Evolutionary conservation across 2,888 invertebrate species (phyloP), one percentile per base, ranked within the genome.

Genomic region (Hydrotaea diabolus): DNA sequence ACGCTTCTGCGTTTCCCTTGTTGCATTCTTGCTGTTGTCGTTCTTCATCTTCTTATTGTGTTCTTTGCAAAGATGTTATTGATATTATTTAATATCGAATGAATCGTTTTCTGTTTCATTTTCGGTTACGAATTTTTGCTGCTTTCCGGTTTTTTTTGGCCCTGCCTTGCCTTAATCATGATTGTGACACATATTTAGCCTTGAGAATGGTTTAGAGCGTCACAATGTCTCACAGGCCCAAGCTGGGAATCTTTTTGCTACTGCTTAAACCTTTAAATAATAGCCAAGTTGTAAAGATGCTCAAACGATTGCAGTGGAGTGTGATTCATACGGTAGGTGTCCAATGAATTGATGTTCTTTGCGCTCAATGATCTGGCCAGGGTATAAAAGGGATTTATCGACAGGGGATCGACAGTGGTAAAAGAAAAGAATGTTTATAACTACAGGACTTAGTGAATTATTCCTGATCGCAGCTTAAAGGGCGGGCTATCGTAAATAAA

Each of bases 61-160:
- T 62, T 17, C 21, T 31, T 36, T 31, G 8, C 9, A 9, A 3
- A n/a, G 64, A 17, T 64, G 36, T 9, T 64, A 64, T 64, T 64
- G 64, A 64, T 64, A 64, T 36, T 64, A 55, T 55, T 64, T 36
- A 36, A n/a, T n/a, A n/a, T n/a, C n/a, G n/a, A 64, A 31, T 64
- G 64, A 17, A 64, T n/a, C n/a, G n/a, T 36, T 64, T 64, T 64
- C n/a, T 13, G 64, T n/a, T 64, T 64, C 9, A 9, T n/a, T 64
- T 64, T 15, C 36, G 31, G 53, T 26, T 59, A 9, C 57, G 21
- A 2, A 5, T 62, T 39, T 39, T 39, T 31, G 31, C 57, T 15
- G 53, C 8, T 53, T 53, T 53, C n/a, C n/a, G n/a, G n/a, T 53
- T 53, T 19, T 69, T 49, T 31, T 49, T 26, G 17, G 31, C 11